Conservation (phyloP, 2,888 invertebrate genomes). For the Flexamia atlantica region DNA sequence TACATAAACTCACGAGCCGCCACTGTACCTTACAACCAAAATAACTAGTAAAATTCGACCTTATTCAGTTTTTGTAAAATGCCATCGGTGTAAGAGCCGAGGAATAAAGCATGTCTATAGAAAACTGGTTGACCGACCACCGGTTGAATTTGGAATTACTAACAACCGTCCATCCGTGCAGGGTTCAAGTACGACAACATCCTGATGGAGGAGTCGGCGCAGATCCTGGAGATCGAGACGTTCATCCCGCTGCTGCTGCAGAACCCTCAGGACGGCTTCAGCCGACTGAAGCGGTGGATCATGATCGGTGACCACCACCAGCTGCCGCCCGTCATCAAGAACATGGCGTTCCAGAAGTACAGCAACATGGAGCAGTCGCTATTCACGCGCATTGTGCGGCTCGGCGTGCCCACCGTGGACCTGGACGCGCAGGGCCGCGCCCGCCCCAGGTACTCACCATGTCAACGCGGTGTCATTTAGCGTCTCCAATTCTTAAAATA, state of each 20-base stretch:
- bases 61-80: no score
- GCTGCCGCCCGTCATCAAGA: conserved; percentile 99
- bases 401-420: conserved; percentile 98
- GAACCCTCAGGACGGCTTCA: conserved; percentile 97
- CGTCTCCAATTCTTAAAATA: no score
- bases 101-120: no score
- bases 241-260: conserved; percentile 99
- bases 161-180: conserved; percentile 72
- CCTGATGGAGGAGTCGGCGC: conserved; percentile 99
- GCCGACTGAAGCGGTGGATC: conserved; percentile 98
- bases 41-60: no score
- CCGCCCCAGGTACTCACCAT: conserved; percentile 82
- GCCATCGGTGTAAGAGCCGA: no score
- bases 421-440: conserved; percentile 98
- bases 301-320: conserved; percentile 99
- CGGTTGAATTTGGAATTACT: no score
- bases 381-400: conserved; percentile 96
- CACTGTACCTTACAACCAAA: no score
- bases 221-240: conserved; percentile 99
- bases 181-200: conserved; percentile 99
- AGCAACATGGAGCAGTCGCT: conserved; percentile 99
- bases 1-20: no score
- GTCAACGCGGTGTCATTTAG: no score
- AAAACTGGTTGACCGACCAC: no score
- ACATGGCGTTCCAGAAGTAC: conserved; percentile 99